Conservation (phyloP, 1,140 invertebrate genomes). For the Adelges cooleyi region DNA sequence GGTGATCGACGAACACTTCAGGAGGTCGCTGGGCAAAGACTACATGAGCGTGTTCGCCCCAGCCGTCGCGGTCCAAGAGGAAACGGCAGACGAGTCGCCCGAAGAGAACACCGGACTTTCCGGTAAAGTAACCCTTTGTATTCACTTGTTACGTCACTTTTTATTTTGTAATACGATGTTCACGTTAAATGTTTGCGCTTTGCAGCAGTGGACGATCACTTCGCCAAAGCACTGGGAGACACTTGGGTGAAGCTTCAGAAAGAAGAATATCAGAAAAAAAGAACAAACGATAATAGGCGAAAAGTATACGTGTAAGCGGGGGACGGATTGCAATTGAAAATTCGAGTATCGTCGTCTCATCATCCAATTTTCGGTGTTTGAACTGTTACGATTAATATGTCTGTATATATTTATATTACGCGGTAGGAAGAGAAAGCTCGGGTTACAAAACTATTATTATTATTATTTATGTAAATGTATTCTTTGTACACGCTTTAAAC, state of each 20-base stretch:
- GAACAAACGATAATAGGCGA: not conserved
- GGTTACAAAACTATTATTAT: too few species aligned
- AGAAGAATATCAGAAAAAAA: conserved; percentile 26
- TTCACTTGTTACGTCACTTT: too few species aligned
- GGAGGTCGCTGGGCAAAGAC: conserved; percentile 77
- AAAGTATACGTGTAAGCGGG: conserved; percentile 14
- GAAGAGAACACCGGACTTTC: not conserved
- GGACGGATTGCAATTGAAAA: too few species aligned
- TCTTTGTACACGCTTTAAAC: not conserved
- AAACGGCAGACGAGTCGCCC: not conserved
- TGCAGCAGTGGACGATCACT: conserved; percentile 80
- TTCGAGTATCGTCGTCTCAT: too few species aligned
- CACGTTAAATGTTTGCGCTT: conserved; percentile 27
- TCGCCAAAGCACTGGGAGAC: conserved; percentile 87
- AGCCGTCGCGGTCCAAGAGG: not conserved
- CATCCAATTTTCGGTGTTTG: too few species aligned
- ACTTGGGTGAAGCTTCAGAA: conserved; percentile 75
- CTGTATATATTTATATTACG: too few species aligned
- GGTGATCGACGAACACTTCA: conserved; percentile 91
- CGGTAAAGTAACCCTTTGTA: not conserved
- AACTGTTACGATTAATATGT: too few species aligned
- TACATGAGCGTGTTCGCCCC: conserved; percentile 57
- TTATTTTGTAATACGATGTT: not conserved
- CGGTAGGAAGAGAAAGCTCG: too few species aligned
- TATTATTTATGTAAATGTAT: conserved; percentile 19